Conservation (phyloP, 2,888 invertebrate species). For the Agapostemon virescens region DNA sequence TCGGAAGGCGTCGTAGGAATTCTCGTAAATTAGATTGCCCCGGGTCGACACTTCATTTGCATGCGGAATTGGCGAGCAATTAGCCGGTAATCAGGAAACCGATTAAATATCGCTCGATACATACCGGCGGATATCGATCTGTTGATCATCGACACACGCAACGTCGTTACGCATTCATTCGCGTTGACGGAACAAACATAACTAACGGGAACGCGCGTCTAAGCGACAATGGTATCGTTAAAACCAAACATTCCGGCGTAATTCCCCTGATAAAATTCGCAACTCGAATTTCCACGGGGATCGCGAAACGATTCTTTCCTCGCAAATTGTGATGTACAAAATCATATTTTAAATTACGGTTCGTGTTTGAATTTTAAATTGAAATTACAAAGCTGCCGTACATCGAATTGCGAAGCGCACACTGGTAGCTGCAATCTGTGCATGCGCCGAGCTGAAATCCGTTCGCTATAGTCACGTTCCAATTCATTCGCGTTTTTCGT, state of each 20-base stretch:
- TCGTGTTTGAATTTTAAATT: not conserved
- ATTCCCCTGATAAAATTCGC: not conserved
- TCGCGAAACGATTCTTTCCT: not conserved
- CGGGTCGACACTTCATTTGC: not conserved
- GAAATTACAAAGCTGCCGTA: not conserved
- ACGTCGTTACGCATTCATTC: not conserved
- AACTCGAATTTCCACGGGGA: not conserved
- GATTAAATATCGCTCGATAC: slow-evolving; percentile 10
- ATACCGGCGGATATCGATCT: not conserved
- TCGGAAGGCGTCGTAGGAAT: not conserved
- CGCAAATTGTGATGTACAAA: too few relatives aligned
- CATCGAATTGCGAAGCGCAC: not conserved
- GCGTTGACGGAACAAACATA: not conserved
- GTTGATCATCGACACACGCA: slow-evolving; percentile 13
- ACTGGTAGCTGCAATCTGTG: too few relatives aligned
- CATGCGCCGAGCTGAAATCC: too few relatives aligned
- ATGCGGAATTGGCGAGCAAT: not conserved
- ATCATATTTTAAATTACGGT: not conserved
- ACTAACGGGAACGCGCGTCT: not conserved
- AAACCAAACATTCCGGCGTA: not conserved
- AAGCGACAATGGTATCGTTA: not conserved
- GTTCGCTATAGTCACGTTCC: too few relatives aligned
- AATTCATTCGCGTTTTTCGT: too few relatives aligned
- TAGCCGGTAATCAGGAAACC: slow-evolving; percentile 20
- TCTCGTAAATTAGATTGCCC: not conserved